These are phyloP conservation scores for Leucophenga varia DNA, from an alignment of 1,140 invertebrate genomes.

Conservation along the genomic window DNA sequence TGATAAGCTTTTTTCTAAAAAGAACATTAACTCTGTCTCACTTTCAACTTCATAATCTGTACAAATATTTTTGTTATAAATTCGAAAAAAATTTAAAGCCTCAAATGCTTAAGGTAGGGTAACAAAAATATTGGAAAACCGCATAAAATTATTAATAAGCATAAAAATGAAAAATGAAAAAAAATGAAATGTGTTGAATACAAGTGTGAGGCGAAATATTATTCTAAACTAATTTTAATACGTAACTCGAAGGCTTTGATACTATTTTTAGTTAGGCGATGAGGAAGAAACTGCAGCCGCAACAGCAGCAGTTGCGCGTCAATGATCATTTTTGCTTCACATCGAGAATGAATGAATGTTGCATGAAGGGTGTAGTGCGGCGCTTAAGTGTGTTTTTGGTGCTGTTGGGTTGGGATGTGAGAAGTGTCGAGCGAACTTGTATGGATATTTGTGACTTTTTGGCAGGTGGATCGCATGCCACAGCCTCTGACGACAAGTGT, in stretches of 20 bases:
- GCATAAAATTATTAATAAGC: not conserved
- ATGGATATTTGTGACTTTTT: conserved; percentile 37
- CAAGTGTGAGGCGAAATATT: conserved; percentile 40
- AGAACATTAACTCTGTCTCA: too few species aligned
- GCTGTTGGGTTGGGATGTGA: conserved; percentile 11
- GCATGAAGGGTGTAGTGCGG: not conserved
- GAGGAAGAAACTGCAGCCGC: conserved; percentile 13
- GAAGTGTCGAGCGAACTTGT: conserved; percentile 39
- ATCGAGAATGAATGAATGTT: not conserved
- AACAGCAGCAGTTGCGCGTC: conserved; percentile 1
- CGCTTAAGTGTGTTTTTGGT: not conserved
- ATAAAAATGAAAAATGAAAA: conserved; percentile 1
- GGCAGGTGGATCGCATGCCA: conserved; percentile 38
- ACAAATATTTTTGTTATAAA: too few species aligned
- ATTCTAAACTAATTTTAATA: conserved; percentile 54
- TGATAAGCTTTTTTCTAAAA: too few species aligned
- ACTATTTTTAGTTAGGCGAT: too few species aligned
- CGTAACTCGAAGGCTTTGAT: conserved; percentile 48
- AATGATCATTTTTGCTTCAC: not conserved
- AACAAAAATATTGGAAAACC: too few species aligned
- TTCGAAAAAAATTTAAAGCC: not conserved
- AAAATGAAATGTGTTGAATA: too few species aligned
- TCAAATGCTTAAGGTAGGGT: too few species aligned
- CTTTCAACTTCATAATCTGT: too few species aligned
- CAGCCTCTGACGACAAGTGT: conserved; percentile 30